Evolutionary conservation across 2,797 vertebrate genomes (phyloP).

Genomic region (Pempheris klunzingeri): DNA sequence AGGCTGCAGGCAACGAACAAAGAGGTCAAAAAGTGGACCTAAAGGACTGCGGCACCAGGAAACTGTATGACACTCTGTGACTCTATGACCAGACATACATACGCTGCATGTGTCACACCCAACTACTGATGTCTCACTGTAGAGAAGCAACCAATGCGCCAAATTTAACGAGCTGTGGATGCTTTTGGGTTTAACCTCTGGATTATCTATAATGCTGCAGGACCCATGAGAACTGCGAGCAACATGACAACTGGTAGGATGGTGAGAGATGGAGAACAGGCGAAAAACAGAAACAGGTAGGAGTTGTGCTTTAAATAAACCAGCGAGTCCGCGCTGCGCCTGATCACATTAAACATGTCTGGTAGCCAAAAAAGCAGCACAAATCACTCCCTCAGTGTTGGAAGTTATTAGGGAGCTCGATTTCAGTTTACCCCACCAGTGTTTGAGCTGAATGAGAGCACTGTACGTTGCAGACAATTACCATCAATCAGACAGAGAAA

Average conservation of each 20-base stretch:
- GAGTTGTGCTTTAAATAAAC: constrained; percentile 14
- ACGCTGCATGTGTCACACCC: not conserved
- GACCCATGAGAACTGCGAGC: not conserved
- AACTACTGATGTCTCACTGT: constrained; percentile 3
- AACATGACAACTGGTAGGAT: not conserved
- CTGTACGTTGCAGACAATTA: constrained; percentile 45
- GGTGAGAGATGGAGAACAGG: constrained; percentile 2
- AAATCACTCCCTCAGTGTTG: constrained; percentile 14
- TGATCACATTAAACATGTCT: constrained; percentile 32
- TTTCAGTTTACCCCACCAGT: constrained; percentile 41
- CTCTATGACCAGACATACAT: not conserved
- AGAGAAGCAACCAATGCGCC: not conserved
- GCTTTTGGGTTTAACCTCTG: not conserved
- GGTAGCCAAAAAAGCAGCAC: constrained; percentile 25
- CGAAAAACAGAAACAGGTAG: not conserved
- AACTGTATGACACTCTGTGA: not conserved
- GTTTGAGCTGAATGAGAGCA: constrained; percentile 28
- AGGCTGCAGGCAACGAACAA: not conserved
- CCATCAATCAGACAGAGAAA: constrained; percentile 44
- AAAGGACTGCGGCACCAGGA: constrained; percentile 1
- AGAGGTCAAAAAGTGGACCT: not conserved
- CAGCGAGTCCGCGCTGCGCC: constrained; percentile 24
- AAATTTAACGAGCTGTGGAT: not conserved
- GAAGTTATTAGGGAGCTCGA: constrained; percentile 40
- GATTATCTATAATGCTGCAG: not conserved